Conservation (phyloP, 2,113 vertebrate genomes). For the Hemichromis elongatus region DNA sequence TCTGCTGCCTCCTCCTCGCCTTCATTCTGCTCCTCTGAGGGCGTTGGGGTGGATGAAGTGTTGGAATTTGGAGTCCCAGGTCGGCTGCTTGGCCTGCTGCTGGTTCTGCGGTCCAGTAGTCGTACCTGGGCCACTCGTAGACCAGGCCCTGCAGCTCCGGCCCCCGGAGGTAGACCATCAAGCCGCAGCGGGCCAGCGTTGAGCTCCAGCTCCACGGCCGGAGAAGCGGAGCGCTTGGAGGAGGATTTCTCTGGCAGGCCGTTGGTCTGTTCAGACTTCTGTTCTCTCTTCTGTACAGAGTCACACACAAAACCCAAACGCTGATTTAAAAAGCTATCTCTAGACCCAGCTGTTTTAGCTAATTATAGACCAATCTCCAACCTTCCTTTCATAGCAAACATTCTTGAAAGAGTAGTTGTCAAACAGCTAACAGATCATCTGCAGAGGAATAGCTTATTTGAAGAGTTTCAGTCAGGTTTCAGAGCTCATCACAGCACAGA, state of each 20-base stretch:
- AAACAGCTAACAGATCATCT: no score
- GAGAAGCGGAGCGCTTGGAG: conserved; percentile 83
- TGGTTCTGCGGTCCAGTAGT: conserved; percentile 88
- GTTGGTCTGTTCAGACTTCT: conserved; percentile 94
- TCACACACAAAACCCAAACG: neutral
- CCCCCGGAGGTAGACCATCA: conserved; percentile 69
- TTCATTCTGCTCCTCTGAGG: conserved; percentile 94
- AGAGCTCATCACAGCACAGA: no score
- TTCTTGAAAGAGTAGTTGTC: neutral
- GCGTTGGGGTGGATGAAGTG: conserved; percentile 88
- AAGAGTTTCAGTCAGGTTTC: no score
- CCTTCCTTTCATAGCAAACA: neutral
- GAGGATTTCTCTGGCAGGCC: conserved; percentile 84
- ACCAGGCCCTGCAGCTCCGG: conserved; percentile 68
- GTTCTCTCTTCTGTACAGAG: conserved; percentile 83
- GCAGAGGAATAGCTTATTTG: no score
- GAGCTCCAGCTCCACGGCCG: conserved; percentile 86
- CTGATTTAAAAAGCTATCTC: neutral
- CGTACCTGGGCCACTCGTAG: conserved; percentile 87
- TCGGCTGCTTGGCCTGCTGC: conserved; percentile 84
- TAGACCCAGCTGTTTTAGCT: neutral
- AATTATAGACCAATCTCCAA: neutral
- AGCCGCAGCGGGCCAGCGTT: conserved; percentile 70
- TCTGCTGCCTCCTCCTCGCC: conserved; percentile 90
- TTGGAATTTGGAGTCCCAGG: conserved; percentile 95